Base-by-base conservation (phyloP, 2,888 invertebrate species). In the Deilephila porcellus region DNA sequence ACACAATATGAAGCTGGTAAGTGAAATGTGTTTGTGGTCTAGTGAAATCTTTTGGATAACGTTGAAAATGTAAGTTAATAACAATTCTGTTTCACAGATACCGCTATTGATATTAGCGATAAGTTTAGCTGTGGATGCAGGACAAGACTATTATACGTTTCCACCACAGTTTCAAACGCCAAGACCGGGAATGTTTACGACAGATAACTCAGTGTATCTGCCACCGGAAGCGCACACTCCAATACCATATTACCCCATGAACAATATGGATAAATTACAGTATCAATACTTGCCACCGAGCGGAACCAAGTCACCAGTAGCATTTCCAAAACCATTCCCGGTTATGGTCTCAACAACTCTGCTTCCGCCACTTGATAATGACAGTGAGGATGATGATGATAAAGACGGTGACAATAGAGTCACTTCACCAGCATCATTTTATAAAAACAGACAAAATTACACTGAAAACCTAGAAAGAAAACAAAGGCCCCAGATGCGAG, bases 1-100 rank as follows among this genome's bases (percentile, higher is more conserved):
- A 87, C 81, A 78, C 84, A 90, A 86, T 85, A 94, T 94, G 94
- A 94, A 91, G 92, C 91, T 92, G 88, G 94, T 94, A 92, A 91
- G 93, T 92, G 90, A 79, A 86, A 84, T 88, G 91, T 85, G 88
- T 76, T 82, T 74, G 80, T 85, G 85, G 78, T 78, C 78, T 80
- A 78, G 80, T 77, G 76, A 81, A 37, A 45, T 64, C 67, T 67
- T 81, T 71, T 83, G 82, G 82, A 84, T 85, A 82, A 77, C 81
- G 70, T 75, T 79, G 80, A 82, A 80, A 75, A 74, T 89, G 72
- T 77, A 75, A 81, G 60, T 74, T 72, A 74, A 72, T 67, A 72
- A 77, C n/a, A 4, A 37, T 53, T 70, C 71, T 83, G 81, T 82
- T 79, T 93, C 91, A 81, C 94, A 94, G 94, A 87, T 93, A 86